These are phyloP conservation scores for Heliconius sara DNA, from an alignment of 2,888 invertebrate genomes.

Conservation along the genomic window DNA sequence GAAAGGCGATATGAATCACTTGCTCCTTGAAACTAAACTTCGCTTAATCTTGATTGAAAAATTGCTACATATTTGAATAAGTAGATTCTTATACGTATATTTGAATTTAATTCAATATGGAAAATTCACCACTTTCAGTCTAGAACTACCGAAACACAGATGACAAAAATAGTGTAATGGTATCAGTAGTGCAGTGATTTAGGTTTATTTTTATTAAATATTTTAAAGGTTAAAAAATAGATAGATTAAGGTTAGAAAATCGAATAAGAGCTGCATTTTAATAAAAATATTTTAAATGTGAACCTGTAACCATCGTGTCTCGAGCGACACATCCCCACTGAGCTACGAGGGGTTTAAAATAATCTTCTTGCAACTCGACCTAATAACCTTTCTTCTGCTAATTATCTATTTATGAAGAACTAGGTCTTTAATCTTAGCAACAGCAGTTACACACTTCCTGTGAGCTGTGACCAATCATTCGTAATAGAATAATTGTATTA, in stretches of 20 bases:
- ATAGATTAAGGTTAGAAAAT: too few relatives aligned
- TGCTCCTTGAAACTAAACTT: constrained; percentile 15
- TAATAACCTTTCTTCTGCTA: background rate
- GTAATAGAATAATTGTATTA: constrained; percentile 10
- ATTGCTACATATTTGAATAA: background rate
- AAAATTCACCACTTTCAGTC: background rate
- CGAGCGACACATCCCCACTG: background rate
- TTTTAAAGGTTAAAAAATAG: too few relatives aligned
- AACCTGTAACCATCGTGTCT: background rate
- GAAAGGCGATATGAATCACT: constrained; percentile 27
- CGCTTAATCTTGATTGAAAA: background rate
- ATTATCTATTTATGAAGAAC: constrained; percentile 16
- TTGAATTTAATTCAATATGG: background rate
- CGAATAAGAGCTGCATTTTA: background rate
- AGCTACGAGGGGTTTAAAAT: background rate
- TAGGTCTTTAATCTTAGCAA: constrained; percentile 14
- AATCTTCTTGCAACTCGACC: background rate
- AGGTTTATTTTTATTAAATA: too few relatives aligned
- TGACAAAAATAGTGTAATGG: background rate
- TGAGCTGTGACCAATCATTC: background rate
- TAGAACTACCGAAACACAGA: background rate
- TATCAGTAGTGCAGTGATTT: too few relatives aligned
- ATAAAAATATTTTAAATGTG: background rate
- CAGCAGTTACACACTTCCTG: constrained; percentile 10
- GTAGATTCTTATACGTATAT: background rate